Evolutionary conservation across 1,140 invertebrate species (phyloP).

Genomic region (Spodoptera litura): DNA sequence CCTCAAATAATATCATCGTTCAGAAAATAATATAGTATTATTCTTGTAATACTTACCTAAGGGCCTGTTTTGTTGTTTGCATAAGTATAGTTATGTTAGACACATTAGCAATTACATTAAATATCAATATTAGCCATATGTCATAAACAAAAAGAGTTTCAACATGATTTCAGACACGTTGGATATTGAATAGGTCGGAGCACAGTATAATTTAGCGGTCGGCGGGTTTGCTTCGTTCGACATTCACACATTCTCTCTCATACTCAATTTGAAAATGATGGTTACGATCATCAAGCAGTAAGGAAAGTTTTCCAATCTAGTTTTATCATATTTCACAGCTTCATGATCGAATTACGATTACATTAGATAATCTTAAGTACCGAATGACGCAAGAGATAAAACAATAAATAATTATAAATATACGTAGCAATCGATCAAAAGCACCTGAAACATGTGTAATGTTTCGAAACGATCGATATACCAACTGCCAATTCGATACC

Average conservation of each 20-base stretch:
- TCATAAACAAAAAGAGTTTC: conserved; percentile 5
- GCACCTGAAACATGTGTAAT: conserved; percentile 17
- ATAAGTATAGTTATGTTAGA: conserved; percentile 26
- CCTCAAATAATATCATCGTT: background rate
- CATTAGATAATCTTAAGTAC: conserved; percentile 47
- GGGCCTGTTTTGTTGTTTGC: conserved; percentile 10
- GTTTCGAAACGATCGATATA: conserved; percentile 43
- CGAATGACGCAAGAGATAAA: conserved; percentile 56
- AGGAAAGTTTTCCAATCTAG: conserved; percentile 64
- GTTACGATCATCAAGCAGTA: conserved; percentile 76
- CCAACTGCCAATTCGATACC: conserved; percentile 23
- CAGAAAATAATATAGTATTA: conserved; percentile 5
- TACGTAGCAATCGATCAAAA: conserved; percentile 35
- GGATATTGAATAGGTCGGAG: background rate
- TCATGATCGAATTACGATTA: conserved; percentile 46
- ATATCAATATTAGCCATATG: conserved; percentile 9
- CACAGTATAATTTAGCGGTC: conserved; percentile 56
- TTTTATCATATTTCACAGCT: conserved; percentile 49
- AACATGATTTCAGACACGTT: background rate
- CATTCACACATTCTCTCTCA: conserved; percentile 72
- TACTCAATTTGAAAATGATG: conserved; percentile 72
- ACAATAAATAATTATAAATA: conserved; percentile 37
- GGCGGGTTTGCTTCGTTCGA: conserved; percentile 74
- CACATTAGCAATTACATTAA: conserved; percentile 20
- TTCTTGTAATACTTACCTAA: conserved; percentile 20